Conservation (phyloP, 2,888 invertebrate genomes). For the Drosophila affinis region DNA sequence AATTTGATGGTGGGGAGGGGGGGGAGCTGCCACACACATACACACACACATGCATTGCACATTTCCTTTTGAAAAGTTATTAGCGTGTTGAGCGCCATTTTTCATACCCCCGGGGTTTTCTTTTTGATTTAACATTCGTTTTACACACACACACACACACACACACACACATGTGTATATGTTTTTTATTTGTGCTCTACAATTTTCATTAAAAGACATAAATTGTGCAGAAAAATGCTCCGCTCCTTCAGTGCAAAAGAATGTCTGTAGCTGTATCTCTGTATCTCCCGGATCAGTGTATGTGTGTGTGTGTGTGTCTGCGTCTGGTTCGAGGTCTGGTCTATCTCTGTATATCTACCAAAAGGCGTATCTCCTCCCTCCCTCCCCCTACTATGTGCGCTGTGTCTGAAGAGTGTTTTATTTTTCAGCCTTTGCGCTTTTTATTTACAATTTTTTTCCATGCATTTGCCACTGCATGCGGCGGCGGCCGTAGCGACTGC, state of each 20-base stretch:
- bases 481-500: slow-evolving; percentile 14
- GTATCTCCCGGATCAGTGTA: slow-evolving; percentile 23
- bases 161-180: not conserved
- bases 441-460: slow-evolving; percentile 71
- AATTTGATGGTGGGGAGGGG: slow-evolving; percentile 59
- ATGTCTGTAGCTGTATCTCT: slow-evolving; percentile 38
- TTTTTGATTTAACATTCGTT: slow-evolving; percentile 55
- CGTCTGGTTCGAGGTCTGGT: slow-evolving; percentile 29
- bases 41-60: slow-evolving; percentile 48
- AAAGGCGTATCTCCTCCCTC: slow-evolving; percentile 53
- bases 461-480: slow-evolving; percentile 59
- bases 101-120: slow-evolving; percentile 24
- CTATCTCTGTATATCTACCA: slow-evolving; percentile 24
- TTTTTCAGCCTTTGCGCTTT: slow-evolving; percentile 71
- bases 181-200: slow-evolving; percentile 37
- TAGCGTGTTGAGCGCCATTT: slow-evolving; percentile 67
- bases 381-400: not conserved
- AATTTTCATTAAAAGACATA: slow-evolving; percentile 80
- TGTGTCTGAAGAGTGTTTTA: slow-evolving; percentile 55
- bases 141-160: not conserved
- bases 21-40: not conserved
- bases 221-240: slow-evolving; percentile 78
- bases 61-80: slow-evolving; percentile 76
- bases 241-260: slow-evolving; percentile 40
- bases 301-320: slow-evolving; percentile 29